Percentiles rank a stretch among this genome's conserved stretches.
These are phyloP conservation scores for Atlantisia rogersi DNA, from an alignment of 2,113 vertebrate species.

Conservation along the genomic window DNA sequence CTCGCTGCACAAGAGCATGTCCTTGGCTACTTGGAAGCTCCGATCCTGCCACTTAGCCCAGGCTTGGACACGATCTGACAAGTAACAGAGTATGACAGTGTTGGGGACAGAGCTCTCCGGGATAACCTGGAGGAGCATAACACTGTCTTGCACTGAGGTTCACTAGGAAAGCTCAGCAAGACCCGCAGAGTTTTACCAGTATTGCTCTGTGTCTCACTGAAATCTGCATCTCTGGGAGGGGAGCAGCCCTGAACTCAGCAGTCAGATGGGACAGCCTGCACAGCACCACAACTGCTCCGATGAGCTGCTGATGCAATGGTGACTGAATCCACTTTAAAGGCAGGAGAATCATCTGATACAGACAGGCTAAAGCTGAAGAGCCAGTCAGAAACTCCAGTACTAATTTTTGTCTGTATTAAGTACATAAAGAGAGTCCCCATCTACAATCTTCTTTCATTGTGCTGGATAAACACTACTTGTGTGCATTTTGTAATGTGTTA, in stretches of 20 bases:
- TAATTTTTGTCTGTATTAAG: not conserved
- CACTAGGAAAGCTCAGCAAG: not conserved
- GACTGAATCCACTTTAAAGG: not conserved
- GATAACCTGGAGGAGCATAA: not conserved
- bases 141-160: not conserved
- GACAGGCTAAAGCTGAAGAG: not conserved
- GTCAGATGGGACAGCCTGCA: fast-evolving
- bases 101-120: not conserved
- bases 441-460: not conserved
- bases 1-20: not conserved
- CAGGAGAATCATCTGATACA: not conserved
- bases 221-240: not conserved
- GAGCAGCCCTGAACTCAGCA: not conserved
- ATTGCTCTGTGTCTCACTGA: not conserved
- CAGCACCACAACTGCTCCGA: not conserved
- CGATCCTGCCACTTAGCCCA: not conserved
- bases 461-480: not conserved
- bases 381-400: not conserved
- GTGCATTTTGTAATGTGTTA: not conserved
- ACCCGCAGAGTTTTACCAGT: not conserved
- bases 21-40: not conserved
- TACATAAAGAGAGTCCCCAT: not conserved
- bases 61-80: not conserved
- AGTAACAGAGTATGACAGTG: not conserved
- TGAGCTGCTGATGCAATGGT: not conserved